Base-by-base conservation (phyloP, 2,797 vertebrate species). In the Spinus pinus region DNA sequence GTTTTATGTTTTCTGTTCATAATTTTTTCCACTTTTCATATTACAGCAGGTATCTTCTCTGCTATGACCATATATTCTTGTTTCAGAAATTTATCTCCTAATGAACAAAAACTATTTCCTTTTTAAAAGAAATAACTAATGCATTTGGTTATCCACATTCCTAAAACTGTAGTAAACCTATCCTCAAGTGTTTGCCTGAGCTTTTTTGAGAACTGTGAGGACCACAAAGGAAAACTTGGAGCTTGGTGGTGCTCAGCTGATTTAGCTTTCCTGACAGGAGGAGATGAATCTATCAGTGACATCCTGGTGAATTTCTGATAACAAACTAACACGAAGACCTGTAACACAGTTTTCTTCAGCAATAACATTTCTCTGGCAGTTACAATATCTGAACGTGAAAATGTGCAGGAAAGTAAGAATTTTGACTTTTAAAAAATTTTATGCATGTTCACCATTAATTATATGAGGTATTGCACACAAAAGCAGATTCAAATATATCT, bases 81-180 rank as follows among this genome's bases (percentile, higher is more conserved):
- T 81, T 93, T 94, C 92, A 88, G 86, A 82, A 95, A 93, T 94
- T 96, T 86, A 77, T 31, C 46, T 95, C 44, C 77, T 92, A 91
- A 94, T 95, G 92, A 94, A 95, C 84, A 92, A 81, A 93, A 90
- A 91, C 73, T 95, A 79, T 88, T 96, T 97, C 60, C 78, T 46
- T 88, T 95, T 94, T 41, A 77, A 94, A 94, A 90, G 51, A 87
- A 86, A n/a, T 67, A 73, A 58, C 37, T 39, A 60, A 75, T 74
- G 24, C 39, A 27, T 94, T 96, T 86, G 69, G 35, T 91, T 94
- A 86, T 71, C 41, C 86, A 70, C 47, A 21, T 95, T 94, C 80
- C 44, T 82, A 58, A 89, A 94, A 54, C 61, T 53, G 71, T 51
- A 61, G 62, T 53, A 91, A 97, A 77, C 74, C 33, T 82, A 16